phyloP scores from a whole-genome alignment of 2,888 invertebrate genomes.

The Bellardia pandia region DNA sequence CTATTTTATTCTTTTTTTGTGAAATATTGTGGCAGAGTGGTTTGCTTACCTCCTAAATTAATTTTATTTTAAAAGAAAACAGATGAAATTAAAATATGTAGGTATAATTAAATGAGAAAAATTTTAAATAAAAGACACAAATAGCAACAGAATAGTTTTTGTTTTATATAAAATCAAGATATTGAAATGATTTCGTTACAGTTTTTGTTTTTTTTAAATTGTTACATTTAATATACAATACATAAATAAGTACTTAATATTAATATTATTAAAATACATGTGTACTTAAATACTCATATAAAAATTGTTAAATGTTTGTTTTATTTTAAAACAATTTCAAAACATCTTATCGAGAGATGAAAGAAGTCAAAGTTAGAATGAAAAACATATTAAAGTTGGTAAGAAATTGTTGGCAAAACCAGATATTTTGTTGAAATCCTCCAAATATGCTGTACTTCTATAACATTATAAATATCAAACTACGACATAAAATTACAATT shows the following conservation, averaged over 20 bases:
- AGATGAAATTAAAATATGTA: constrained; percentile 38
- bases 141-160: constrained; percentile 56
- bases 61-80: constrained; percentile 52
- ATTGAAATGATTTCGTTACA: constrained; percentile 80
- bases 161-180: constrained; percentile 72
- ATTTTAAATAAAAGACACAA: constrained; percentile 72
- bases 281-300: constrained; percentile 16
- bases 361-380: background rate
- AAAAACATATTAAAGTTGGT: too few relatives aligned
- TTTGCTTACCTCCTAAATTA: constrained; percentile 70
- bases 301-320: background rate
- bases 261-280: background rate
- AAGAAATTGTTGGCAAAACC: too few relatives aligned
- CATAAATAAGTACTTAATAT: constrained; percentile 23
- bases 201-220: constrained; percentile 67
- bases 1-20: constrained; percentile 60
- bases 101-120: background rate
- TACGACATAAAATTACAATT: too few relatives aligned
- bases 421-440: too few relatives aligned
- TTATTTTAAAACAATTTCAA: constrained; percentile 23
- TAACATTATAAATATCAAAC: too few relatives aligned
- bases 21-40: constrained; percentile 66
- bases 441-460: too few relatives aligned
- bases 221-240: constrained; percentile 30
- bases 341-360: constrained; percentile 10